A percentile compares a stretch with the other conserved stretches of the same genome.
These are phyloP conservation scores for Cryptophagus acutangulus DNA, from an alignment of 2,888 invertebrate species.

Conservation along the genomic window DNA sequence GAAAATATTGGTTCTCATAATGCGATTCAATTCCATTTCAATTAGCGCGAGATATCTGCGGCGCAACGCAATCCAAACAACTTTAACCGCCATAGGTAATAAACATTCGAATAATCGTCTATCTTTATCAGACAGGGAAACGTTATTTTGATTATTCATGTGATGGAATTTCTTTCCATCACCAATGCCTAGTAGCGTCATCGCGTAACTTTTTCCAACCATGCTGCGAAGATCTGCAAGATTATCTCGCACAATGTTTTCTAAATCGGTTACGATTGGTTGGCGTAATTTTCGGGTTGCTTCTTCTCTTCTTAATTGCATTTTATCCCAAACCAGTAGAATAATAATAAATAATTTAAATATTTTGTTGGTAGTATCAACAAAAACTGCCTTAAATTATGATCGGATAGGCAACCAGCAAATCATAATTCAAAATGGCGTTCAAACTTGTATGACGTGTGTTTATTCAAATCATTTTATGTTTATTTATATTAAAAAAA, in stretches of 20 bases:
- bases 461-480: too few species aligned
- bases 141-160: constrained; percentile 54
- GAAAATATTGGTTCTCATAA: constrained; percentile 58
- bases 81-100: constrained; percentile 55
- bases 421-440: too few species aligned
- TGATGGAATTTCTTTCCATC: constrained; percentile 57
- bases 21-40: constrained; percentile 58
- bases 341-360: too few species aligned
- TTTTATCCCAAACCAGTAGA: constrained; percentile 54
- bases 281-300: constrained; percentile 53
- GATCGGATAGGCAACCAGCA: too few species aligned
- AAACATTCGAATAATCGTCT: constrained; percentile 57
- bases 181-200: constrained; percentile 54
- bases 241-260: constrained; percentile 52
- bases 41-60: constrained; percentile 57
- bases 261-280: constrained; percentile 49
- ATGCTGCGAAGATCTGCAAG: constrained; percentile 56
- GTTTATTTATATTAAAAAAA: too few species aligned
- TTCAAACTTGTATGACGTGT: too few species aligned
- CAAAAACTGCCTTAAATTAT: too few species aligned
- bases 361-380: too few species aligned
- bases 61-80: constrained; percentile 61
- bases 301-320: constrained; percentile 52
- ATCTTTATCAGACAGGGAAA: constrained; percentile 60
- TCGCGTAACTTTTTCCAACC: constrained; percentile 58